Evolutionary conservation across 1,140 invertebrate species (phyloP).

Genomic region (Andricus grossulariae): DNA sequence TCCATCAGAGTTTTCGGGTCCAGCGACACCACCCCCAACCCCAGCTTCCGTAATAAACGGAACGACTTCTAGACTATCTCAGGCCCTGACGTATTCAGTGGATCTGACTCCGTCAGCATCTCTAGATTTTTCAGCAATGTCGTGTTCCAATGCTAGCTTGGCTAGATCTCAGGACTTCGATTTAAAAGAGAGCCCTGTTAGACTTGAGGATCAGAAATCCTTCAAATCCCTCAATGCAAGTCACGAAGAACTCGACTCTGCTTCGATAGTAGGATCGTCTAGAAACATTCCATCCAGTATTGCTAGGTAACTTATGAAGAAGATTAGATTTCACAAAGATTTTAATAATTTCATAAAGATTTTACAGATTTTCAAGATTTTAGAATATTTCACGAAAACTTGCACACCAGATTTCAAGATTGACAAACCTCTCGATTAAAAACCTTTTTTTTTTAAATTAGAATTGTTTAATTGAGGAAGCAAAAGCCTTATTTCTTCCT

Average conservation of each 20-base stretch:
- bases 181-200: slow-evolving; percentile 44
- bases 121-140: slow-evolving; percentile 49
- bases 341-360: too few species aligned
- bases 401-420: too few species aligned
- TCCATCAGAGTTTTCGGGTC: slow-evolving; percentile 39
- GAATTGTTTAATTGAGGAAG: too few species aligned
- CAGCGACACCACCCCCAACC: slow-evolving; percentile 61
- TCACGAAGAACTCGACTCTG: slow-evolving; percentile 1
- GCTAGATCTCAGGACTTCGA: slow-evolving; percentile 49
- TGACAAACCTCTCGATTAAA: too few species aligned
- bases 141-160: slow-evolving; percentile 49
- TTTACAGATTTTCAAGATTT: too few species aligned
- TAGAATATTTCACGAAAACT: neutral
- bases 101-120: slow-evolving; percentile 54
- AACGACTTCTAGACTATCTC: slow-evolving; percentile 45
- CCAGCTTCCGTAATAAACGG: slow-evolving; percentile 51
- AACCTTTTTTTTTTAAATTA: too few species aligned
- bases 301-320: neutral
- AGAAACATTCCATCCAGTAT: slow-evolving; percentile 12
- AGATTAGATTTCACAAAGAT: neutral
- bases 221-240: slow-evolving; percentile 1
- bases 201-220: neutral
- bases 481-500: too few species aligned
- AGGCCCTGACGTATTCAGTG: slow-evolving; percentile 50
- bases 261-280: neutral